A percentile compares a stretch with the other conserved stretches of the same genome.
Evolutionary conservation across 2,113 vertebrate species (phyloP).

Genomic region (Daboia siamensis): DNA sequence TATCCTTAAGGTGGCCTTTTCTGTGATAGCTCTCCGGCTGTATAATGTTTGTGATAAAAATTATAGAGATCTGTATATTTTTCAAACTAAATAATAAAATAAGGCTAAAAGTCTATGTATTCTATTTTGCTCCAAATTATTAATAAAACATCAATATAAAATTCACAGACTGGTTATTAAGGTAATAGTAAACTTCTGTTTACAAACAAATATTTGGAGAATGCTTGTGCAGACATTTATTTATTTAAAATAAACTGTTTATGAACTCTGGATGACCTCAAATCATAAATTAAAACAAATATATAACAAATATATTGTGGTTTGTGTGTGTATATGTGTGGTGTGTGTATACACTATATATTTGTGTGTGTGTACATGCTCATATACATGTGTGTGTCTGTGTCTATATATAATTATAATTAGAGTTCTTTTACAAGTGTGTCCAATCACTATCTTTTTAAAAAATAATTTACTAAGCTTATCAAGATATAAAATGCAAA

Average conservation of each 20-base stretch:
- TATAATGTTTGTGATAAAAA: background rate
- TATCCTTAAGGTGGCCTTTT: background rate
- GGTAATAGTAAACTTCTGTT: too few species aligned
- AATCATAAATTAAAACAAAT: too few species aligned
- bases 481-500: background rate
- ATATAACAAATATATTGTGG: background rate
- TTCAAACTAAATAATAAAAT: background rate
- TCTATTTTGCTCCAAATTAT: too few species aligned
- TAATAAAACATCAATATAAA: too few species aligned
- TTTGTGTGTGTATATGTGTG: background rate
- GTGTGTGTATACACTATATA: too few species aligned
- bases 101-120: background rate
- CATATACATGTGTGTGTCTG: too few species aligned
- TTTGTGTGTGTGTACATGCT: background rate
- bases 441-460: background rate
- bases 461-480: background rate
- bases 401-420: too few species aligned
- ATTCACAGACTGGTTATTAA: too few species aligned
- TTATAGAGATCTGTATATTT: background rate
- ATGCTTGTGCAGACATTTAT: too few species aligned
- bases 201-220: too few species aligned
- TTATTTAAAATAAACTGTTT: too few species aligned
- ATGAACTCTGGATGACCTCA: too few species aligned
- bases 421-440: background rate
- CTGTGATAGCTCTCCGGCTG: background rate